Evolutionary conservation across 2,888 invertebrate species (phyloP).

Genomic region (Pemphredon lugubris): DNA sequence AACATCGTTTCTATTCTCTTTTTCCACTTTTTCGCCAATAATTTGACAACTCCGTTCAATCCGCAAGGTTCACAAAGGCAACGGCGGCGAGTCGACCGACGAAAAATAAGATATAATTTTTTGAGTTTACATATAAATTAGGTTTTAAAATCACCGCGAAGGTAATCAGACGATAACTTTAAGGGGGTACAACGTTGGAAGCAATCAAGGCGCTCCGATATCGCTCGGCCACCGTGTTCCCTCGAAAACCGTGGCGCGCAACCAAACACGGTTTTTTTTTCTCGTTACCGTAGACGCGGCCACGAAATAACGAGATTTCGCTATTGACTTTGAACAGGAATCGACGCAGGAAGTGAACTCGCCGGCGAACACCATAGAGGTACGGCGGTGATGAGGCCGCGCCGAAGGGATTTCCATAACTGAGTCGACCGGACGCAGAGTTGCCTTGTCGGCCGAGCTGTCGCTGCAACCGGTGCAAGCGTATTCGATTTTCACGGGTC

Average conservation of each 20-base stretch:
- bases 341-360: constrained; percentile 49
- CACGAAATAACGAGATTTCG: constrained; percentile 61
- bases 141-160: too few species aligned
- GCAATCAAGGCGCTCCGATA: too few species aligned
- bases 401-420: constrained; percentile 75
- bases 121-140: too few species aligned
- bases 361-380: constrained; percentile 42
- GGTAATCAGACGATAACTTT: too few species aligned
- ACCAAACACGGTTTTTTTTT: constrained; percentile 47
- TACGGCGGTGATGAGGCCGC: constrained; percentile 62
- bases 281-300: constrained; percentile 53
- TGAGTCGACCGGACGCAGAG: constrained; percentile 73
- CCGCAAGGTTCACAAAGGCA: too few species aligned
- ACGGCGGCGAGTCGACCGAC: too few species aligned
- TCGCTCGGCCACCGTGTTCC: too few species aligned
- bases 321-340: constrained; percentile 63
- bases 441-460: constrained; percentile 78
- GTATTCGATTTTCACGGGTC: constrained; percentile 77
- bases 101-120: too few species aligned
- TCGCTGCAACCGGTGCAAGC: constrained; percentile 76
- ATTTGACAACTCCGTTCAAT: too few species aligned
- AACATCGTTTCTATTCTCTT: too few species aligned
- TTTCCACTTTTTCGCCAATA: too few species aligned
- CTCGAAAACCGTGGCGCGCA: constrained; percentile 2
- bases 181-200: too few species aligned